These are phyloP conservation scores for Galemys pyrenaicus DNA, from an alignment of 2,113 vertebrate species.

Conservation along the genomic window DNA sequence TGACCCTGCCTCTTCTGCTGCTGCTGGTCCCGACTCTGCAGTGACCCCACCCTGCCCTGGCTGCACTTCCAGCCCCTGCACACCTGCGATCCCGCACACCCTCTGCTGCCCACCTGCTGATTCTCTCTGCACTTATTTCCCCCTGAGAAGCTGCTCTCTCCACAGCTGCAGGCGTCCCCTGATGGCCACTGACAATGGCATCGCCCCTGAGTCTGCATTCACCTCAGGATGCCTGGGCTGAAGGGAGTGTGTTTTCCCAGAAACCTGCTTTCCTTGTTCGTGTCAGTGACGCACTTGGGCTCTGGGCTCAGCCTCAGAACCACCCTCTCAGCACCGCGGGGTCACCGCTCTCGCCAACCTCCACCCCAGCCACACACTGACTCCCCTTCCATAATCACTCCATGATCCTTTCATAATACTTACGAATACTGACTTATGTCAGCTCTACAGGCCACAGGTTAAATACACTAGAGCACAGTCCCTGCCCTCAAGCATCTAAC, in stretches of 20 bases:
- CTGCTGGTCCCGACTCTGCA: neutral
- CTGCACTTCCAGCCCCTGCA: rapidly evolving
- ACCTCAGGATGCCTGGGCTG: neutral
- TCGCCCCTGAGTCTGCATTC: neutral
- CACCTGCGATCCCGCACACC: neutral
- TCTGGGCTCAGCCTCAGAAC: neutral
- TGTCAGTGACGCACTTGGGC: neutral
- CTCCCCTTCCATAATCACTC: neutral
- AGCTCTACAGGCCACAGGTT: neutral
- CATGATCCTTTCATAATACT: neutral
- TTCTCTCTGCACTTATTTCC: neutral
- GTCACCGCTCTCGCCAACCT: rapidly evolving
- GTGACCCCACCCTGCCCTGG: rapidly evolving
- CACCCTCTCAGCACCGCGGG: rapidly evolving
- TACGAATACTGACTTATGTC: neutral
- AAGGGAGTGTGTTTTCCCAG: neutral
- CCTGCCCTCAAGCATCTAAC: neutral
- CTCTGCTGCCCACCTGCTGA: neutral
- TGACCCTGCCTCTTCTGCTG: too few species aligned
- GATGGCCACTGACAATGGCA: too few species aligned
- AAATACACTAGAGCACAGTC: neutral
- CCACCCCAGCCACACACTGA: neutral
- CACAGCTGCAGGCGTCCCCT: neutral
- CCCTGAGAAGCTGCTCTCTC: neutral
- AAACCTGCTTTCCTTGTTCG: neutral